These are phyloP conservation scores for Ormyrus nitidulus DNA, from an alignment of 2,888 invertebrate species.

Conservation along the genomic window DNA sequence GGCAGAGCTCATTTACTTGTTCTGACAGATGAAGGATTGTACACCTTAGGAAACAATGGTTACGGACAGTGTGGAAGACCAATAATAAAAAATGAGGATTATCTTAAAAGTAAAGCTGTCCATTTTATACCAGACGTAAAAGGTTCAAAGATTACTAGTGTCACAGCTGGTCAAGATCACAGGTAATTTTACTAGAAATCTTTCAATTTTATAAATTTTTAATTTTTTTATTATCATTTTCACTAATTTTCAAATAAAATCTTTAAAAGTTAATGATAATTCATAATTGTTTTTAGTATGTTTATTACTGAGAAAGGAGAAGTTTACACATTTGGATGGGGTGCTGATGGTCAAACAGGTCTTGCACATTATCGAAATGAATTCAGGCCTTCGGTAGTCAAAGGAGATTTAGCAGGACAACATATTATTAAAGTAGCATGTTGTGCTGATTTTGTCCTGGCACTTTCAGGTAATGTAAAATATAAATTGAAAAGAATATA, in stretches of 20 bases:
- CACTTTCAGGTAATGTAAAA: constrained; percentile 83
- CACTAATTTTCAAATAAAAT: no score
- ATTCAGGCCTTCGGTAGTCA: constrained; percentile 79
- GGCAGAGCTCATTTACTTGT: constrained; percentile 92
- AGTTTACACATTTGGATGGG: constrained; percentile 94
- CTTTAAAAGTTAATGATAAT: background rate
- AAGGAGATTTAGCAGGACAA: constrained; percentile 90
- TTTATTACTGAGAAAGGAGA: constrained; percentile 87
- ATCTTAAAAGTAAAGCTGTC: constrained; percentile 81
- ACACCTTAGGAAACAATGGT: constrained; percentile 92
- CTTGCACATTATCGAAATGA: constrained; percentile 82
- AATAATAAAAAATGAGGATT: constrained; percentile 86
- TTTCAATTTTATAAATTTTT: no score
- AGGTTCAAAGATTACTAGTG: constrained; percentile 80
- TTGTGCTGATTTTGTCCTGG: constrained; percentile 91
- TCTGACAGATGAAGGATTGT: constrained; percentile 88
- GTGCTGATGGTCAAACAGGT: constrained; percentile 96
- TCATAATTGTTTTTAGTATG: constrained; percentile 76
- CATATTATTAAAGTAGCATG: constrained; percentile 88
- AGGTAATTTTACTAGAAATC: constrained; percentile 76
- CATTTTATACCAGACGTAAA: constrained; percentile 82
- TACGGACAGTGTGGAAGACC: constrained; percentile 95
- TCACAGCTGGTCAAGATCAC: constrained; percentile 95
- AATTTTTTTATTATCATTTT: no score
- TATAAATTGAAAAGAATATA: background rate